Conservation (phyloP, 2,888 invertebrate species). For the Dynastes maya region DNA sequence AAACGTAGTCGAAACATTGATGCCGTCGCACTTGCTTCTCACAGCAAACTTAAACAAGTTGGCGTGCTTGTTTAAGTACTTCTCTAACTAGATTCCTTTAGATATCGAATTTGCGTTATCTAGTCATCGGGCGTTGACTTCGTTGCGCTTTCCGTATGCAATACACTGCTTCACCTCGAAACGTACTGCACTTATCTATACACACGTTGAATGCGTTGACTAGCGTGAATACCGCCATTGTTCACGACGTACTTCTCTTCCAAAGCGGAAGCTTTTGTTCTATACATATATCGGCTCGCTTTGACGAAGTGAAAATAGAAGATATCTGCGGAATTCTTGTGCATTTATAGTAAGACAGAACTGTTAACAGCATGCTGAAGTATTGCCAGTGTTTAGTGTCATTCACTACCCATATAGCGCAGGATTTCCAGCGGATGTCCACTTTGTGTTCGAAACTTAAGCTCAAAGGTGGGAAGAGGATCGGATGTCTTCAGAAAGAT, state of each 20-base stretch:
- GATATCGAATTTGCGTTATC: slow-evolving; percentile 54
- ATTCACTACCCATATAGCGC: too few species aligned
- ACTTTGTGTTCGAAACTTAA: too few species aligned
- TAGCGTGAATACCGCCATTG: slow-evolving; percentile 1
- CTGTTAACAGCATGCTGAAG: too few species aligned
- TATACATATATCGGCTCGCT: not conserved
- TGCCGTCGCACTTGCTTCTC: not conserved
- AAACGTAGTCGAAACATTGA: slow-evolving; percentile 6
- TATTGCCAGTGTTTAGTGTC: too few species aligned
- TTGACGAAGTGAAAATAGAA: not conserved
- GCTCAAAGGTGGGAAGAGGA: too few species aligned
- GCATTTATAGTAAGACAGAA: too few species aligned
- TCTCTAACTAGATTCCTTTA: slow-evolving; percentile 51
- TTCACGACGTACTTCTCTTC: not conserved
- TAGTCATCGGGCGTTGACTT: slow-evolving; percentile 21
- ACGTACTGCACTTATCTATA: not conserved
- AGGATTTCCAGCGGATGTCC: too few species aligned
- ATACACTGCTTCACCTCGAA: not conserved
- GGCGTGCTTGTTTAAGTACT: slow-evolving; percentile 44
- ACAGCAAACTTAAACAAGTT: slow-evolving; percentile 44
- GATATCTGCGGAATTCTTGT: not conserved
- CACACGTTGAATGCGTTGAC: not conserved
- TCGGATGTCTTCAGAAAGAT: too few species aligned
- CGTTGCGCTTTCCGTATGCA: slow-evolving; percentile 10
- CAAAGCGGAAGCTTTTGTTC: not conserved